These are phyloP conservation scores for Emydoidea blandingii DNA, from an alignment of 2,797 vertebrate genomes.

Conservation along the genomic window DNA sequence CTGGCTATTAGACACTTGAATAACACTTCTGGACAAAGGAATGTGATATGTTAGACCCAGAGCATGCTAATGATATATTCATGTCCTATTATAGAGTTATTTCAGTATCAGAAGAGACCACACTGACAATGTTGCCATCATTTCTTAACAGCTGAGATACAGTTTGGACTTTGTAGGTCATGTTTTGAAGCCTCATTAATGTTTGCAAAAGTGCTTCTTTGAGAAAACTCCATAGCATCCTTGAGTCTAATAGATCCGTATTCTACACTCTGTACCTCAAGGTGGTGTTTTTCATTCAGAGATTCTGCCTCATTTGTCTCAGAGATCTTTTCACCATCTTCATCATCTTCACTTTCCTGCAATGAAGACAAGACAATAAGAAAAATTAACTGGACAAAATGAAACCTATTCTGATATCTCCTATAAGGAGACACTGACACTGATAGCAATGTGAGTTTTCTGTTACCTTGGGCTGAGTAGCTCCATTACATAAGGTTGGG, in stretches of 20 bases:
- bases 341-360: conserved; percentile 52
- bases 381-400: not conserved
- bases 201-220: not conserved
- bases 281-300: conserved; percentile 54
- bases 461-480: not conserved
- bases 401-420: not conserved
- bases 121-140: not conserved
- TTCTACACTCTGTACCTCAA: conserved; percentile 39
- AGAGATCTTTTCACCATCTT: not conserved
- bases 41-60: not conserved
- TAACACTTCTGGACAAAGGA: not conserved
- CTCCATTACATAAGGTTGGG: not conserved
- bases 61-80: not conserved
- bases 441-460: not conserved
- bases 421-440: not conserved
- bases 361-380: conserved; percentile 14
- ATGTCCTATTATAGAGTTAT: not conserved
- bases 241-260: conserved; percentile 75
- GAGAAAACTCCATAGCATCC: not conserved
- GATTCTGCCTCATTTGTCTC: not conserved
- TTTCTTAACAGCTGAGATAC: not conserved
- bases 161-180: not conserved
- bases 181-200: not conserved
- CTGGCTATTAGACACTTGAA: not conserved
- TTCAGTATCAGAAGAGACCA: not conserved